Percentiles rank a stretch among this genome's conserved stretches.
phyloP scores from a whole-genome alignment of 2,888 invertebrate species.

The Temnothorax rugatulus region DNA sequence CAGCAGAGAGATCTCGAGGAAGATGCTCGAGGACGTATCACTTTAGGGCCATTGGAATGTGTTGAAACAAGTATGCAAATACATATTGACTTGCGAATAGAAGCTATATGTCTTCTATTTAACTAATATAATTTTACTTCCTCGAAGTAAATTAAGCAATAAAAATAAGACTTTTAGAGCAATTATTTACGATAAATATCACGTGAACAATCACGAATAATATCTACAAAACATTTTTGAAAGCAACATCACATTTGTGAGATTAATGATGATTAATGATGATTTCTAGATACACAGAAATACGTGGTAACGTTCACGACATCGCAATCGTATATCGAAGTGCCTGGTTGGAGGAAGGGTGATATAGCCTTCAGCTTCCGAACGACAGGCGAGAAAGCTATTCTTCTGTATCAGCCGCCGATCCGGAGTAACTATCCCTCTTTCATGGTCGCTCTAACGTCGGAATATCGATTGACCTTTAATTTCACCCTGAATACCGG shows the following conservation, averaged over 20 bases:
- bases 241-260: not conserved
- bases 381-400: slow-evolving; percentile 96
- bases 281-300: slow-evolving; percentile 92
- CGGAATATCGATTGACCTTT: slow-evolving; percentile 95
- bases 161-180: not conserved
- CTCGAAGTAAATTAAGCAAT: not conserved
- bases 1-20: slow-evolving; percentile 94
- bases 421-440: slow-evolving; percentile 96
- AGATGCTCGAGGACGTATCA: slow-evolving; percentile 95
- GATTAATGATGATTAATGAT: not conserved
- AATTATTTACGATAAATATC: not conserved
- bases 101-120: not conserved
- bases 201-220: not conserved
- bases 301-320: slow-evolving; percentile 98
- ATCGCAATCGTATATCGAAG: slow-evolving; percentile 96
- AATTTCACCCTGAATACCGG: slow-evolving; percentile 96
- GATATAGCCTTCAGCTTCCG: slow-evolving; percentile 97
- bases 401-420: slow-evolving; percentile 96
- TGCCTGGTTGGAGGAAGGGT: slow-evolving; percentile 97
- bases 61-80: slow-evolving; percentile 95
- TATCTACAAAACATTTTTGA: not conserved
- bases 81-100: not conserved
- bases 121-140: not conserved
- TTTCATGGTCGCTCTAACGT: slow-evolving; percentile 95
- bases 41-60: slow-evolving; percentile 96